phyloP scores from a whole-genome alignment of 2,797 vertebrate species.

The Varecia variegata region DNA sequence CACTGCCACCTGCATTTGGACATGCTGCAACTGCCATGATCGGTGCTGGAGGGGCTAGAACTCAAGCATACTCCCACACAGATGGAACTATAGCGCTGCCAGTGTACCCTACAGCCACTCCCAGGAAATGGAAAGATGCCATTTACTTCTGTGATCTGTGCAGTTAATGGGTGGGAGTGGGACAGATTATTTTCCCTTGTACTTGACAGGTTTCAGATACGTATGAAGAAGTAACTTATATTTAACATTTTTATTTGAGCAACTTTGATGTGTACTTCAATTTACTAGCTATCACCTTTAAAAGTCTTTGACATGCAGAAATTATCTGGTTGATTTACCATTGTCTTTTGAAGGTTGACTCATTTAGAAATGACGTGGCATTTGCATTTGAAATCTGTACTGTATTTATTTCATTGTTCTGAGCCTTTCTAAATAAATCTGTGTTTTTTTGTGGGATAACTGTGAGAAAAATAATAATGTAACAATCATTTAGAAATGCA shows the following conservation, averaged over 20 bases:
- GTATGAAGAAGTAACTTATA: conserved; percentile 73
- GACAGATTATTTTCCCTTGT: conserved; percentile 63
- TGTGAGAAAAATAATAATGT: conserved; percentile 72
- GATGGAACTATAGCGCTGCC: neutral
- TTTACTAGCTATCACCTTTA: conserved; percentile 76
- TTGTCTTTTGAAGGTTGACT: conserved; percentile 75
- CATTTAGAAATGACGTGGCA: conserved; percentile 70
- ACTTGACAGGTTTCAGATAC: conserved; percentile 70
- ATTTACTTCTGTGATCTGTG: conserved; percentile 12
- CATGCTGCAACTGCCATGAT: neutral
- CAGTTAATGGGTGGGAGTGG: conserved; percentile 4
- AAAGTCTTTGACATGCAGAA: conserved; percentile 69
- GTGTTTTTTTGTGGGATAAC: conserved; percentile 56
- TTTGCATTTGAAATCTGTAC: conserved; percentile 78
- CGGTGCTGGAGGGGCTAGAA: no score
- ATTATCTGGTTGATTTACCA: conserved; percentile 73
- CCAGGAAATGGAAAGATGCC: neutral
- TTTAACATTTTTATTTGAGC: conserved; percentile 79
- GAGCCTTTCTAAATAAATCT: conserved; percentile 74
- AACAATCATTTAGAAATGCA: conserved; percentile 23
- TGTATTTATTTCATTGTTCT: conserved; percentile 80
- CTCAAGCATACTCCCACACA: neutral
- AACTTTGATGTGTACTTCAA: conserved; percentile 75
- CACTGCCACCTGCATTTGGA: neutral
- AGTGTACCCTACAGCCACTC: neutral